Evolutionary conservation across 2,888 invertebrate genomes (phyloP).

Genomic region (Leistus spinibarbis): DNA sequence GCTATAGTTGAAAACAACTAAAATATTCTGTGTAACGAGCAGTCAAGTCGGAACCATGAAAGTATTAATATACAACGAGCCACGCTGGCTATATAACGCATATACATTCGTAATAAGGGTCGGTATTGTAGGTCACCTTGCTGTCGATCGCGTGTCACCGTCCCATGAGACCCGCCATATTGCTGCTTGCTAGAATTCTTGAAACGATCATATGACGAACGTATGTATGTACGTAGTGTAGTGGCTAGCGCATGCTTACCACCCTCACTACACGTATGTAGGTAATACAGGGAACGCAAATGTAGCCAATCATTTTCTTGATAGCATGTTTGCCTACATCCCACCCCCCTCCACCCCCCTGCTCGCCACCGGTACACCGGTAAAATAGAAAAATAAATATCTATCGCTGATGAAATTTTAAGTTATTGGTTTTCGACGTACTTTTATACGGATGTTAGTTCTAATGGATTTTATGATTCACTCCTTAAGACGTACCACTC

Average conservation of each 20-base stretch:
- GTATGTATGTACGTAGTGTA: conserved; percentile 4
- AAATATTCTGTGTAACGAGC: conserved; percentile 1
- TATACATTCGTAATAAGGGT: conserved; percentile 35
- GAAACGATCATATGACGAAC: conserved; percentile 4
- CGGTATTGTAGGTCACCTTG: conserved; percentile 38
- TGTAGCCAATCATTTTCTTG: conserved; percentile 11
- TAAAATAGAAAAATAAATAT: neutral
- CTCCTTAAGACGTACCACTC: neutral
- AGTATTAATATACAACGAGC: conserved; percentile 4
- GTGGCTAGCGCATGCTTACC: neutral
- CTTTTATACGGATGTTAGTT: neutral
- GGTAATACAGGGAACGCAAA: neutral
- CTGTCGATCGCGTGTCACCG: conserved; percentile 37
- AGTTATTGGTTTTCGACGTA: neutral
- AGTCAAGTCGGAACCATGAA: conserved; percentile 2
- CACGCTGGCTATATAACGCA: neutral
- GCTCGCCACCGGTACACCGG: neutral
- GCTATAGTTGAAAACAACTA: neutral
- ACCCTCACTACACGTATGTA: conserved; percentile 1
- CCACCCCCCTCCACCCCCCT: neutral
- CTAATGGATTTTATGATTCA: neutral
- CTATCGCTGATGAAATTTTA: neutral
- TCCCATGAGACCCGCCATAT: conserved; percentile 38
- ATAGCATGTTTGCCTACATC: neutral
- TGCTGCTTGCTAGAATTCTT: conserved; percentile 13